Percentiles rank a stretch among this genome's conserved stretches.
These are phyloP conservation scores for Poeciliopsis presidionis DNA, from an alignment of 2,797 vertebrate genomes.

Conservation along the genomic window DNA sequence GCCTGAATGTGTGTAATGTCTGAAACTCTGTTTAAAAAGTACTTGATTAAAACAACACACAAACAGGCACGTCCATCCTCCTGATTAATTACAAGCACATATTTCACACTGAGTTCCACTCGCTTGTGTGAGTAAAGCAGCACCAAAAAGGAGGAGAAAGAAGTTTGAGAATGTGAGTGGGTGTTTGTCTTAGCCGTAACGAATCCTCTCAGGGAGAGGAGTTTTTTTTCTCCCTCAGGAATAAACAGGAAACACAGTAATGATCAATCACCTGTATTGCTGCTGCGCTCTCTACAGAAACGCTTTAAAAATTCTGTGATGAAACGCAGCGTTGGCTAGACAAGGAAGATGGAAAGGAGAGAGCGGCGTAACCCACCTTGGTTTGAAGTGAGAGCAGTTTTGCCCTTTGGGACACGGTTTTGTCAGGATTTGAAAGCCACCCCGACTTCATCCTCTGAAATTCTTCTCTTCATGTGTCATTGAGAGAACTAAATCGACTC, in stretches of 20 bases:
- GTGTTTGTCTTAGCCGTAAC: conserved; percentile 5
- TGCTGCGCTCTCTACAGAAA: not conserved
- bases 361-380: conserved; percentile 10
- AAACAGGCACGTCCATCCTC: conserved; percentile 6
- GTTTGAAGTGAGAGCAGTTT: conserved; percentile 11
- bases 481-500: not conserved
- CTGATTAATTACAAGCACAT: conserved; percentile 4
- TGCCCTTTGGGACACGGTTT: conserved; percentile 24
- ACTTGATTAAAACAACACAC: conserved; percentile 37
- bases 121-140: not conserved
- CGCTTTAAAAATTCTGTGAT: conserved; percentile 20
- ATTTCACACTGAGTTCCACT: conserved; percentile 3
- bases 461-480: conserved; percentile 12
- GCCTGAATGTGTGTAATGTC: conserved; percentile 34
- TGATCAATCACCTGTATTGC: conserved; percentile 30
- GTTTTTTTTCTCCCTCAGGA: conserved; percentile 13
- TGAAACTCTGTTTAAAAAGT: conserved; percentile 34
- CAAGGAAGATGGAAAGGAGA: not conserved
- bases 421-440: conserved; percentile 38
- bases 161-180: conserved; percentile 6
- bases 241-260: conserved; percentile 4
- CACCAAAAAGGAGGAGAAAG: not conserved
- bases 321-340: conserved; percentile 12
- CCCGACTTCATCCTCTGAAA: conserved; percentile 19
- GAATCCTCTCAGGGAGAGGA: not conserved